Percentiles rank a stretch among this genome's conserved stretches.
These are phyloP conservation scores for Zosterops japonicus DNA, from an alignment of 2,113 vertebrate species.

Conservation along the genomic window DNA sequence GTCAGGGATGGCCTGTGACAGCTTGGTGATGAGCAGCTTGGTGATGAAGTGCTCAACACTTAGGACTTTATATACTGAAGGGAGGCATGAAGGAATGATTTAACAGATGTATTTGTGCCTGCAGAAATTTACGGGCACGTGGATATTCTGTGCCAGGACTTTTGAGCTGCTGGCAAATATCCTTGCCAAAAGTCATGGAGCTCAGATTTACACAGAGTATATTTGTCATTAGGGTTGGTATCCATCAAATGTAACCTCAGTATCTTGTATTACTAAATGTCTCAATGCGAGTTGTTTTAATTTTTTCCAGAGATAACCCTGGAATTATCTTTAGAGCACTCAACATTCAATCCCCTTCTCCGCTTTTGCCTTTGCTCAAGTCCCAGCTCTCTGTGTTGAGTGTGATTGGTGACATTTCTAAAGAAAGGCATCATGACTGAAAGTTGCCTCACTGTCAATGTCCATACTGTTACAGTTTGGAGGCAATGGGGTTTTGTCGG, in stretches of 20 bases:
- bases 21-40: neutral
- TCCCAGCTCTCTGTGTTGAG: neutral
- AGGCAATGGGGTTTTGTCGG: neutral
- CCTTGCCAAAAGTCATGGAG: slow-evolving; percentile 55
- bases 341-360: neutral
- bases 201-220: slow-evolving; percentile 56
- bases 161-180: slow-evolving; percentile 46
- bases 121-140: slow-evolving; percentile 37
- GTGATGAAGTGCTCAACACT: neutral
- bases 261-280: slow-evolving; percentile 64
- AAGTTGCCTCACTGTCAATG: neutral
- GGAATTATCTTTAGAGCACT: slow-evolving; percentile 41
- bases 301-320: slow-evolving; percentile 48
- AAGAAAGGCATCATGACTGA: neutral
- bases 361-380: slow-evolving; percentile 1
- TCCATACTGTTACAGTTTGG: neutral
- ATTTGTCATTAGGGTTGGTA: slow-evolving; percentile 65
- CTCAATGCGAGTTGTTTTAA: neutral
- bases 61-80: neutral
- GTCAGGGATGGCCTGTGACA: neutral
- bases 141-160: slow-evolving; percentile 24
- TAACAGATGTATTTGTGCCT: slow-evolving; percentile 52
- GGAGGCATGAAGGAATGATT: neutral
- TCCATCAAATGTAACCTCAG: slow-evolving; percentile 65
- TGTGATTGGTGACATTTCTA: slow-evolving; percentile 13